A percentile compares a stretch with the other conserved stretches of the same genome.
Conservation (phyloP, 2,888 invertebrate species). For the Platycnemis pennipes region DNA sequence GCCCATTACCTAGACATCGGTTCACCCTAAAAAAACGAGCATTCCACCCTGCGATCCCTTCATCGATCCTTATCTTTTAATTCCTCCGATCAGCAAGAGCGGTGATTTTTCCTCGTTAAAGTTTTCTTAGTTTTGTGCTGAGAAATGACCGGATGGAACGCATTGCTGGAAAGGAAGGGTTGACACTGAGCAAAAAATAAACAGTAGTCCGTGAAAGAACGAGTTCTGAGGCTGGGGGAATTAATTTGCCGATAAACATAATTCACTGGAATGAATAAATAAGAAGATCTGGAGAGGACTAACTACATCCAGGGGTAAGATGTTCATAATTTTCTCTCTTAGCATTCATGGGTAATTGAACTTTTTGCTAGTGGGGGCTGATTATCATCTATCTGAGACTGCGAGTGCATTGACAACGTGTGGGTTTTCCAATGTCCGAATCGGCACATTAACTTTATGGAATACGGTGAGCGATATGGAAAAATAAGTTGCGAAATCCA, state of each 20-base stretch:
- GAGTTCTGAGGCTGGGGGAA: not conserved
- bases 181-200: not conserved
- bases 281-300: not conserved
- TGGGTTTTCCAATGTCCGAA: too few relatives aligned
- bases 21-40: slow-evolving; percentile 1
- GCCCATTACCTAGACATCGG: not conserved
- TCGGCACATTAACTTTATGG: too few relatives aligned
- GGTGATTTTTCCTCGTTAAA: slow-evolving; percentile 37
- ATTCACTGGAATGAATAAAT: not conserved
- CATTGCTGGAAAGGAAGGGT: not conserved
- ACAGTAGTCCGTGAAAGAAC: not conserved
- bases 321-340: too few relatives aligned
- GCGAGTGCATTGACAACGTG: too few relatives aligned
- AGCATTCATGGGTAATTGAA: too few relatives aligned
- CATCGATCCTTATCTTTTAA: slow-evolving; percentile 49
- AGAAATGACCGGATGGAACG: not conserved
- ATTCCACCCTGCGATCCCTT: not conserved
- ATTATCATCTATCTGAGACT: too few relatives aligned
- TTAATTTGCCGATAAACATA: not conserved
- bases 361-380: too few relatives aligned
- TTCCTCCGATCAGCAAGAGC: slow-evolving; percentile 31
- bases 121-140: not conserved
- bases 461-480: too few relatives aligned
- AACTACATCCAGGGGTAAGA: too few relatives aligned
- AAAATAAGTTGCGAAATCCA: too few relatives aligned